Evolutionary conservation across 2,888 invertebrate species (phyloP), one percentile per base, ranked within the genome.

Genomic region (Machimus rusticus): DNA sequence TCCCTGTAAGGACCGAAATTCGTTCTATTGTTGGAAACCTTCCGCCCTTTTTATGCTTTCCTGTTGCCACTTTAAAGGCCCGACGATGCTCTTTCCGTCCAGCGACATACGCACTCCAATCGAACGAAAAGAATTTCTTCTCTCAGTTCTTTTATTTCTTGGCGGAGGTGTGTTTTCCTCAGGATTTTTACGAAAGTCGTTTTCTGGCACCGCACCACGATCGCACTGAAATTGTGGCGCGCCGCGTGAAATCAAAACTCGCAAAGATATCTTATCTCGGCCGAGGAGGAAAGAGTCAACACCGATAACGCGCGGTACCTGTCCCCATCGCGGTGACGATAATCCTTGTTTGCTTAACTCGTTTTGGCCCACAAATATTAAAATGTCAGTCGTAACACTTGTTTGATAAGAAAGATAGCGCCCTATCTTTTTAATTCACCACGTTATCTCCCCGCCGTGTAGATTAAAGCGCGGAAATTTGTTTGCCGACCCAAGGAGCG

Each of bases 351-450:
- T 34, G 74, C 46, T 74, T 16, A 85, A 74, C 85, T 66, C 85
- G 74, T 43, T 85, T 85, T 85, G 74, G 74, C 34, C 85, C 46
- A 74, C 85, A 74, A 74, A 74, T 84, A 85, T 85, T 85, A 85
- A 74, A 43, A 78, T 86, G 57, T 51, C 51, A 74, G 39, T 57
- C 34, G 19, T 85, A 14, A 87, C 88, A 88, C 87, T 88, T 88
- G 88, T 88, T 88, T 88, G 88, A 88, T 88, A 86, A 88, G 77
- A 81, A 84, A 86, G 88, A 88, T 88, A 87, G 51, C 39, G 31
- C 81, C 81, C 82, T 88, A 88, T 88, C 88, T 57, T 31, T 55
- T n/a, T 34, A 28, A 77, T 77, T 77, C 39, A 77, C 19, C 19
- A 23, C 55, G 19, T 77, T 86, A 86, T 86, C 51, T 51, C 31